A percentile compares a stretch with the other conserved stretches of the same genome.
Conservation (phyloP, 1,140 invertebrate genomes). For the Bradynema listronoti region DNA sequence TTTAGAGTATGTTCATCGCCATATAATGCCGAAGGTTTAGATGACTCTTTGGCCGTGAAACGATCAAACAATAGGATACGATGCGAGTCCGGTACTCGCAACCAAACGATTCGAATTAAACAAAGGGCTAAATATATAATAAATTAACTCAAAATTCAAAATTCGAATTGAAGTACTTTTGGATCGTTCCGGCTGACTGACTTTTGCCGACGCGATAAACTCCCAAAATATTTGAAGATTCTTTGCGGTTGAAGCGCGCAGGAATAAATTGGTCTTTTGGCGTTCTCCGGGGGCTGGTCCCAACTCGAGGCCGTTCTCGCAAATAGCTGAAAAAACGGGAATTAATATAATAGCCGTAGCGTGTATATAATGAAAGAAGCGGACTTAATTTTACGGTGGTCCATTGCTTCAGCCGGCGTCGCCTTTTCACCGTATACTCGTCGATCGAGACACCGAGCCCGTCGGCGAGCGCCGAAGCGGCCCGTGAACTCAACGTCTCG, state of each 20-base stretch:
- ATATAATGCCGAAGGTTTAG: not conserved
- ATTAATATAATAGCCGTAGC: not conserved
- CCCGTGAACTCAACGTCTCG: no score
- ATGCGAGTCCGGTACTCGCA: constrained; percentile 2
- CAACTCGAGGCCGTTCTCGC: constrained; percentile 3
- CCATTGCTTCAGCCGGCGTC: not conserved
- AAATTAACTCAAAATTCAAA: no score
- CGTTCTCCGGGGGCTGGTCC: not conserved
- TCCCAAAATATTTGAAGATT: not conserved
- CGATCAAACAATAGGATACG: not conserved
- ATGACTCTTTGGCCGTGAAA: not conserved
- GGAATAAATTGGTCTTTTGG: no score
- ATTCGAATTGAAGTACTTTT: no score
- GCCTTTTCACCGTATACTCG: not conserved
- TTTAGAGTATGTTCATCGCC: not conserved
- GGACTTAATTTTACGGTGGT: constrained; percentile 2
- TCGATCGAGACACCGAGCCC: not conserved
- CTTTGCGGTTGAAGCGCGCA: not conserved
- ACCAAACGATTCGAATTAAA: not conserved
- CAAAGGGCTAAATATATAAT: not conserved
- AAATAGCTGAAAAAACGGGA: not conserved
- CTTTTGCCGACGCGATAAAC: not conserved
- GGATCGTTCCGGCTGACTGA: constrained; percentile 6
- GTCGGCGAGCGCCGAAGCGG: no score
- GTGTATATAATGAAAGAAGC: not conserved